These are phyloP conservation scores for Arvicanthis niloticus DNA, from an alignment of 2,113 vertebrate genomes.

Conservation along the genomic window DNA sequence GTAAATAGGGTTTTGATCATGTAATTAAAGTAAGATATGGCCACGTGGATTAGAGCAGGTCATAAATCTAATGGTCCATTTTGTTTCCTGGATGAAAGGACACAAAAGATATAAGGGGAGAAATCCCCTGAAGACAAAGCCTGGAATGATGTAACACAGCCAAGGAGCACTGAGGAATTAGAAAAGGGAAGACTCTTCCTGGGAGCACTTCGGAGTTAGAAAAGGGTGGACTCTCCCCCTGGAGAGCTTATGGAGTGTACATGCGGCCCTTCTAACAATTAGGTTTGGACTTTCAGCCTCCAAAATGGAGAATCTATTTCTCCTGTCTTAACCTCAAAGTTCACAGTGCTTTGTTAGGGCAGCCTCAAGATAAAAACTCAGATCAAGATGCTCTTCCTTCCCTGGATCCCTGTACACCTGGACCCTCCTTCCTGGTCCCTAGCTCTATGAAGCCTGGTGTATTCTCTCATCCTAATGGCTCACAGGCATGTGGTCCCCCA, in stretches of 20 bases:
- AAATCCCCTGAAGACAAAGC: background rate
- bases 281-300: background rate
- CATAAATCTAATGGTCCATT: background rate
- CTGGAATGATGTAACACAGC: background rate
- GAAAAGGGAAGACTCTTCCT: background rate
- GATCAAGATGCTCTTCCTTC: background rate
- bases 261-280: background rate
- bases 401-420: background rate
- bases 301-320: background rate
- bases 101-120: background rate
- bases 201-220: background rate
- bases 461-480: background rate
- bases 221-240: background rate
- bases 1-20: background rate
- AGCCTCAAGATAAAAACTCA: background rate
- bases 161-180: background rate
- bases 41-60: background rate
- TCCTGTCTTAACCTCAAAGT: background rate
- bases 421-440: background rate
- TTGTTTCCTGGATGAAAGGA: background rate
- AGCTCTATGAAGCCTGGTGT: background rate
- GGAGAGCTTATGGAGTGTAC: background rate
- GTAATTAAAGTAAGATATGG: slow-evolving; percentile 5
- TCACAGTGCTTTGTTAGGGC: background rate
- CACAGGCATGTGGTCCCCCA: background rate